These are phyloP conservation scores for Aurelia aurita DNA, from an alignment of 30 jellyfish, hydroid and myxozoan species.

Conservation along the genomic window DNA sequence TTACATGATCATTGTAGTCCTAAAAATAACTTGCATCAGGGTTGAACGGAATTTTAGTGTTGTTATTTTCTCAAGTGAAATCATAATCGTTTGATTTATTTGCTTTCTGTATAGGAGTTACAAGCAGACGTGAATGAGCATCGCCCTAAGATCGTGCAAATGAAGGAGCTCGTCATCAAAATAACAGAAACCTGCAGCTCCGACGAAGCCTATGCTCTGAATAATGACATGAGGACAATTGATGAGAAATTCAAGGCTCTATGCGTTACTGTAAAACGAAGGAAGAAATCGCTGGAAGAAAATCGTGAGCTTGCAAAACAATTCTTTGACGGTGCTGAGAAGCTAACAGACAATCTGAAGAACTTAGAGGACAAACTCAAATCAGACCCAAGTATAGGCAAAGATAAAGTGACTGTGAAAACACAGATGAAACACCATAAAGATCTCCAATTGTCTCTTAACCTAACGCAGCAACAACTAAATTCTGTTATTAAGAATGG, in stretches of 20 bases:
- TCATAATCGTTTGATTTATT: background rate
- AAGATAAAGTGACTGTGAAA: conserved; percentile 91
- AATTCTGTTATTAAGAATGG: conserved; percentile 83
- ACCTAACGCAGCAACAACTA: conserved; percentile 76
- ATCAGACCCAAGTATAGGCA: conserved; percentile 84
- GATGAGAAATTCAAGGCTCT: conserved; percentile 82
- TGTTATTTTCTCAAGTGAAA: background rate
- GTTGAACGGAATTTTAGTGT: too few species aligned
- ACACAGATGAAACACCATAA: conserved; percentile 89
- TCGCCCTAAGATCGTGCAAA: conserved; percentile 57
- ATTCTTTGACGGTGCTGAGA: conserved; percentile 92
- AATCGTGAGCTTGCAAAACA: conserved; percentile 76
- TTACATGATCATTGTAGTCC: too few species aligned
- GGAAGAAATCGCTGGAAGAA: conserved; percentile 87
- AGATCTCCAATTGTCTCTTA: conserved; percentile 65
- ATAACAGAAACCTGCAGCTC: conserved; percentile 80
- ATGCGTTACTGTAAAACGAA: conserved; percentile 55
- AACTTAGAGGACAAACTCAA: conserved; percentile 70
- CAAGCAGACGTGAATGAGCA: conserved; percentile 67
- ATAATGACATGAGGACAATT: conserved; percentile 65
- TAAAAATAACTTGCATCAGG: too few species aligned
- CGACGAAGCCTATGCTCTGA: conserved; percentile 80
- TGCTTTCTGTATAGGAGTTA: conserved; percentile 29
- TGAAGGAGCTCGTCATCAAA: conserved; percentile 66
- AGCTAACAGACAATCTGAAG: conserved; percentile 62